Evolutionary conservation across 53 echinoderm and acorn worm species (phyloP).

Genomic region (Holothuria scabra): DNA sequence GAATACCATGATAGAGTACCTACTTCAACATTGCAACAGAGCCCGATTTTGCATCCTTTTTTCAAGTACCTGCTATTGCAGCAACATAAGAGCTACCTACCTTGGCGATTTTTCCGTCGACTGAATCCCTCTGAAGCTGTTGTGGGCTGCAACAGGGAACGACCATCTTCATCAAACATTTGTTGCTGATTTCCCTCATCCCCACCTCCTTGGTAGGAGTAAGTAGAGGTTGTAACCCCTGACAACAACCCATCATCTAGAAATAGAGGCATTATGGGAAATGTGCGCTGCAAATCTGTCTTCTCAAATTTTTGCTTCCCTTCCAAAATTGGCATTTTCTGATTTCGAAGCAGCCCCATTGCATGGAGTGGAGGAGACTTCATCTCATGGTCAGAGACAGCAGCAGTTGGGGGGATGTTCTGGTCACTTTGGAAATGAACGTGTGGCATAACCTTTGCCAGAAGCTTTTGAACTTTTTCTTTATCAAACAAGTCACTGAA

Average conservation of each 20-base stretch:
- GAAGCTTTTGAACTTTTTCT: slow-evolving; percentile 74
- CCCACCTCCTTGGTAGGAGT: slow-evolving; percentile 42
- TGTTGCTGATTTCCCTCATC: slow-evolving; percentile 55
- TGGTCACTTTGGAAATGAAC: slow-evolving; percentile 67
- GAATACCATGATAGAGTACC: too few species aligned
- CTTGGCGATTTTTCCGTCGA: slow-evolving; percentile 25
- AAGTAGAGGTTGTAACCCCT: slow-evolving; percentile 68
- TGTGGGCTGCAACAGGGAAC: slow-evolving; percentile 37
- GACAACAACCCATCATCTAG: slow-evolving; percentile 73
- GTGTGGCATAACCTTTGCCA: slow-evolving; percentile 80
- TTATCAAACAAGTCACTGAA: slow-evolving; percentile 87
- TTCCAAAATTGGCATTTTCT: slow-evolving; percentile 75
- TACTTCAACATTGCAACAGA: too few species aligned
- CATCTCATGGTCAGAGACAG: slow-evolving; percentile 38
- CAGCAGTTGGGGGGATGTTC: not conserved
- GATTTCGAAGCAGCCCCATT: slow-evolving; percentile 85
- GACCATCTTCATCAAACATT: slow-evolving; percentile 28
- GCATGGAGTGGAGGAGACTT: slow-evolving; percentile 76
- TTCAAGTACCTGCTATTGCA: too few species aligned
- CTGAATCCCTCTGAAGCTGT: slow-evolving; percentile 50
- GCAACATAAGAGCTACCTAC: not conserved
- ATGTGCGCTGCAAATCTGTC: not conserved
- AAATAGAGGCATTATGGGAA: slow-evolving; percentile 61
- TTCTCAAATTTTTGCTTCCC: slow-evolving; percentile 52
- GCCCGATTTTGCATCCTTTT: too few species aligned